Evolutionary conservation across 2,113 vertebrate species (phyloP).

Genomic region (Dasyornis broadbenti): DNA sequence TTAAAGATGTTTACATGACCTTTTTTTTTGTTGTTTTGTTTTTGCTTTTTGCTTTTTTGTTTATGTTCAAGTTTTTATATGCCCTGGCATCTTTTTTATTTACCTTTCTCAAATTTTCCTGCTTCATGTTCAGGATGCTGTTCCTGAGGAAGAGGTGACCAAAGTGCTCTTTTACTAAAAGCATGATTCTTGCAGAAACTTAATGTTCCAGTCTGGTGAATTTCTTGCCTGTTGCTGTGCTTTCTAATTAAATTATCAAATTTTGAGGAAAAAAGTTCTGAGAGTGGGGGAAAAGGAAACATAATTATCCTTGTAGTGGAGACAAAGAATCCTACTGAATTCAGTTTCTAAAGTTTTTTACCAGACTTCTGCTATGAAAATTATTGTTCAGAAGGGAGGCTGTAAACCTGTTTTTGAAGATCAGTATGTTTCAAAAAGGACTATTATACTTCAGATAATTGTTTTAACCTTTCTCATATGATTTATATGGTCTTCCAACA

Average conservation of each 20-base stretch:
- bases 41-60: not conserved
- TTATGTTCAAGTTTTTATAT: not conserved
- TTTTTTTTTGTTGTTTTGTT: not conserved
- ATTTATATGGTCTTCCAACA: constrained; percentile 3
- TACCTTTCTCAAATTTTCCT: not conserved
- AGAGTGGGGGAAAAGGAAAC: not conserved
- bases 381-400: constrained; percentile 24
- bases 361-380: constrained; percentile 31
- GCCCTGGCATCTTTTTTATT: not conserved
- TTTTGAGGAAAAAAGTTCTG: not conserved
- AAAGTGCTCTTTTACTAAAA: not conserved
- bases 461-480: constrained; percentile 13
- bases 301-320: not conserved
- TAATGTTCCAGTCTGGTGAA: not conserved
- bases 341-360: not conserved
- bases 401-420: constrained; percentile 22
- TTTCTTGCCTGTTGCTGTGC: not conserved
- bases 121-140: not conserved
- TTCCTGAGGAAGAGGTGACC: not conserved
- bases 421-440: not conserved
- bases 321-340: not conserved
- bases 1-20: not conserved
- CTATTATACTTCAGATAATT: constrained; percentile 11
- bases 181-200: not conserved
- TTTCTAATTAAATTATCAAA: not conserved